phyloP scores from a whole-genome alignment of 2,797 vertebrate genomes.

The Spinus olivaceus region DNA sequence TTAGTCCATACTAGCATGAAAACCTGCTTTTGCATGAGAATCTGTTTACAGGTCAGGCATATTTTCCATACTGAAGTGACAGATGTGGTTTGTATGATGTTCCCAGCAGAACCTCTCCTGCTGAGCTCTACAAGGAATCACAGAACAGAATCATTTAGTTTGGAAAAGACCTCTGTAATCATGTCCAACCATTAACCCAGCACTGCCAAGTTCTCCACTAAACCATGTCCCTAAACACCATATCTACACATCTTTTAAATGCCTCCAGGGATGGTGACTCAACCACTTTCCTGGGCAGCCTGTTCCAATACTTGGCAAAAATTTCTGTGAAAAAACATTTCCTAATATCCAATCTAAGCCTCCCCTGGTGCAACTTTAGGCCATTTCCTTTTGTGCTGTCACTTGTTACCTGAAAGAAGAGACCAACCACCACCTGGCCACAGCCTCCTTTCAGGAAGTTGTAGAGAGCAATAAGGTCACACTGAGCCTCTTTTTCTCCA shows the following conservation, averaged over 20 bases:
- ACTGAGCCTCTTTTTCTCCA: not conserved
- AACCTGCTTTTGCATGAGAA: not conserved
- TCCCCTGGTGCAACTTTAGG: not conserved
- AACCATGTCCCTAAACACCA: not conserved
- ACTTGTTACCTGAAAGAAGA: not conserved
- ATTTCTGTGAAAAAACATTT: not conserved
- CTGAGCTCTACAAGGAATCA: not conserved
- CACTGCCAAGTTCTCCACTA: not conserved
- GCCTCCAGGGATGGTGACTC: not conserved
- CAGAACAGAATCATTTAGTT: not conserved
- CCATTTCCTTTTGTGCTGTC: not conserved
- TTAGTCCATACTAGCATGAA: not conserved
- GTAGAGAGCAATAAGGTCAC: not conserved
- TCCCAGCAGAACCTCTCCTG: not conserved
- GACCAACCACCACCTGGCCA: fast-evolving
- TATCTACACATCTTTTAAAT: not conserved
- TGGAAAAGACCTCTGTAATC: not conserved
- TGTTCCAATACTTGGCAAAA: not conserved
- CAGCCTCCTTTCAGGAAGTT: not conserved
- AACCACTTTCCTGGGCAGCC: not conserved
- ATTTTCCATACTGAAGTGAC: not conserved
- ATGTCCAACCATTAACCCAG: not conserved
- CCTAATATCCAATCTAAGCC: not conserved
- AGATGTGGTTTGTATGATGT: not conserved
- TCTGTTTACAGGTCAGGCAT: not conserved